phyloP scores from a whole-genome alignment of 2,888 invertebrate genomes.

The Leistus spinibarbis region DNA sequence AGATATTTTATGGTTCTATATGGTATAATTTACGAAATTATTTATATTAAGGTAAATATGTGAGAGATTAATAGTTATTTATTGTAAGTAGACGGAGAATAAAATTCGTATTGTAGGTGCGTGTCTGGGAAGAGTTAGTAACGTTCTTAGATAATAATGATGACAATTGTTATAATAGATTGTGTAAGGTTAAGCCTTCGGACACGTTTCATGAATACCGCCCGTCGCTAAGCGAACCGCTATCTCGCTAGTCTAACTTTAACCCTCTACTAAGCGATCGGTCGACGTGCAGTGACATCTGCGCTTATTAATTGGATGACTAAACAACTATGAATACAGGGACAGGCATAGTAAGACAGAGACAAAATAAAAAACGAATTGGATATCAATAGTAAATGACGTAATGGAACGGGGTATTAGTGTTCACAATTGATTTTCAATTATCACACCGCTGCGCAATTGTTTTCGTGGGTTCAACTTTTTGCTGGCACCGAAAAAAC shows the following conservation, averaged over 20 bases:
- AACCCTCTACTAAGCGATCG: background rate
- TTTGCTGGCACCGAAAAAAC: no score
- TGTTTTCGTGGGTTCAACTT: background rate
- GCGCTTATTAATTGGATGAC: constrained; percentile 29
- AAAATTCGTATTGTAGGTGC: no score
- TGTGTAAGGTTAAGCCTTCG: background rate
- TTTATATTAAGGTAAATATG: background rate
- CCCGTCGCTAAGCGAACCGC: background rate
- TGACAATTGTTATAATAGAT: background rate
- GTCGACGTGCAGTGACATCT: constrained; percentile 14
- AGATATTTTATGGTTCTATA: no score
- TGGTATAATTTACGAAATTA: background rate
- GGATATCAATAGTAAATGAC: background rate
- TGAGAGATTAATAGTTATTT: background rate
- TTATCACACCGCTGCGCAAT: background rate
- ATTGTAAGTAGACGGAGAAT: no score
- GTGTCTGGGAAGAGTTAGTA: background rate
- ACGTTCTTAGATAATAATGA: background rate
- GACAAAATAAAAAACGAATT: background rate
- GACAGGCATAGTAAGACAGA: background rate
- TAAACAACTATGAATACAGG: constrained; percentile 1
- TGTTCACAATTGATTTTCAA: background rate
- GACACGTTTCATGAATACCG: background rate
- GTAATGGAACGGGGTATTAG: background rate
- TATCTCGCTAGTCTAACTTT: background rate